Base-by-base conservation (phyloP, 2,797 vertebrate genomes). In the Atherinosoma microstoma region DNA sequence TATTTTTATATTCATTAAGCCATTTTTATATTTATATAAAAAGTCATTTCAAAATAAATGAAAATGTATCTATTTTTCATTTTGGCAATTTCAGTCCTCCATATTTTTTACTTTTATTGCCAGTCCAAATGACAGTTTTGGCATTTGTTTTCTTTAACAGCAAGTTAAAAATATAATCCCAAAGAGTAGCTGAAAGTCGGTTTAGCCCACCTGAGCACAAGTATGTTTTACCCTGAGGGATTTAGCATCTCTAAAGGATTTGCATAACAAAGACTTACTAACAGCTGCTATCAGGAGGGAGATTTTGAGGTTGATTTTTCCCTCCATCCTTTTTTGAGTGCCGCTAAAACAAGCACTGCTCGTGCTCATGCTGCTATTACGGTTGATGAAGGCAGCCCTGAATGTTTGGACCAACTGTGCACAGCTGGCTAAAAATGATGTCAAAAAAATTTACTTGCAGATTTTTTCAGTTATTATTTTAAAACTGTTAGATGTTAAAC, bases 181-280 rank as follows among this genome's bases (percentile, higher is more conserved):
- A 66, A 66, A 47, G 20, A 66, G n/a, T 9, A 38, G 56, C 70
- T 66, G 42, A 47, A 7, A 73, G 61, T 53, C 58, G 54, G 73
- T 71, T 73, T 30, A 62, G 34, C 36, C 57, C 58, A 42, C 61
- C 66, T 72, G 69, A 83, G 75, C 53, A 51, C 49, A 59, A 3
- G 29, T 29, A 27, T 24, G 30, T 13, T 24, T 27, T 66, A 74
- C 72, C 77, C 67, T 13, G 54, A 75, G 67, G 66, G 49, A 70
- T 64, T 29, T 11, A 16, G 27, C 70, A 71, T 71, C 54, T 81
- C 29, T 27, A 0, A 66, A 56, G 11, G 29, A 83, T 87, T 80
- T 75, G 56, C 83, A 78, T 75, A 68, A 74, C 57, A 70, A 60
- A 76, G 38, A 69, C 69, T 80, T 40, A 51, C 34, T 70, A 18